Evolutionary conservation across 37 sponge, comb jelly and placozoan species (phyloP).

Genomic region (Geodia barretti): DNA sequence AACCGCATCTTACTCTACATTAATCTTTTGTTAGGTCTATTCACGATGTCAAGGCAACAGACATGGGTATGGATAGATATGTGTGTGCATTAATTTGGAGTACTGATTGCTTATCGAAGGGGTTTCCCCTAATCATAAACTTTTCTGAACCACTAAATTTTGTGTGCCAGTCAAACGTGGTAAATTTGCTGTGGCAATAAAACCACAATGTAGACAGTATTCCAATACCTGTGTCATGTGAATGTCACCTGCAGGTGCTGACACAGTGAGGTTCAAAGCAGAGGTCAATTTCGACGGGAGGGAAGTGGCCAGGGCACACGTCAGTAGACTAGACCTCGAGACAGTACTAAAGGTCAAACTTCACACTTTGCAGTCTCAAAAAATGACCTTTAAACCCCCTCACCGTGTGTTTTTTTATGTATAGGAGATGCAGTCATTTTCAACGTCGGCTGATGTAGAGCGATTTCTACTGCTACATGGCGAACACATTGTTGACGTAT

Average conservation of each 20-base stretch:
- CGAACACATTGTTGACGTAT: conserved; percentile 82
- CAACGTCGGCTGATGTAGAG: conserved; percentile 77
- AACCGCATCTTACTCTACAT: background rate
- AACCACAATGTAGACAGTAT: no score
- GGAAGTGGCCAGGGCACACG: conserved; percentile 74
- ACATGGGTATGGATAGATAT: conserved; percentile 87
- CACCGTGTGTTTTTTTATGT: background rate
- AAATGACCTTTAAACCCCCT: background rate
- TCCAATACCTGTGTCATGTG: no score
- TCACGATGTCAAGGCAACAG: conserved; percentile 97
- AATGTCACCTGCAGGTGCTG: conserved; percentile 66
- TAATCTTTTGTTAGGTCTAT: conserved; percentile 65
- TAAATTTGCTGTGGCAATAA: no score
- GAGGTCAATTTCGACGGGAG: conserved; percentile 95
- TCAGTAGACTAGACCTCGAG: conserved; percentile 72
- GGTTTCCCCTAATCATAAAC: background rate
- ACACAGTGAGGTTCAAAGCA: conserved; percentile 89
- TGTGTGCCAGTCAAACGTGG: no score
- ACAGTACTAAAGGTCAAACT: conserved; percentile 50
- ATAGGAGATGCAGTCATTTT: conserved; percentile 65
- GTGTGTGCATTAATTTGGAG: no score
- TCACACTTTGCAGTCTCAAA: background rate
- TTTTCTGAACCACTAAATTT: background rate
- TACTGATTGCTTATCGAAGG: no score
- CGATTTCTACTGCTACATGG: conserved; percentile 86